Evolutionary conservation across 1,140 invertebrate species (phyloP), one percentile per base, ranked within the genome.

Genomic region (Ceratina australensis): DNA sequence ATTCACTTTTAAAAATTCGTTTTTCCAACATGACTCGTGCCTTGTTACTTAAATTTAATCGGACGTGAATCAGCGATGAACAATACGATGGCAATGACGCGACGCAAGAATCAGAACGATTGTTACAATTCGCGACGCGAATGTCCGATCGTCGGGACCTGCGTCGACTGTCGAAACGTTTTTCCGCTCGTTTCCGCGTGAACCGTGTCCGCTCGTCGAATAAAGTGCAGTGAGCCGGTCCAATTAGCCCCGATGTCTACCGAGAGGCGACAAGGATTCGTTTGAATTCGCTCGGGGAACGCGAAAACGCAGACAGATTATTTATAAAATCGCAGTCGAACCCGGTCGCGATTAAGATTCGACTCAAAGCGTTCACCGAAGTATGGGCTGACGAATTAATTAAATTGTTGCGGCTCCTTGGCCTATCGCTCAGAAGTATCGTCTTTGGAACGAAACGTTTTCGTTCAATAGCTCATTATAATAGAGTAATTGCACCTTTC

Each of bases 101-200:
- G 18, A 33, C 5, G 28, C 33, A 42, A 42, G 33, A 60, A 50
- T 68, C 56, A 3, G 20, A 13, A 60, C 26, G 42, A 22, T 24
- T 26, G 13, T n/a, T 16, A n/a, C 15, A 73, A 81, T 73, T 68
- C 68, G 22, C n/a, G 24, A 0, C 20, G 52, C 49, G 64, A 67
- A 71, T 56, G 50, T 33, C 28, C 59, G 67, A 61, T 74, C 42
- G 56, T 26, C 16, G 22, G 50, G 42, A 71, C 57, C 61, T 80
- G 81, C 12, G 56, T 56, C 26, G 66, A 42, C 59, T 69, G 50
- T 72, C 66, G 59, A 83, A 79, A n/a, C 56, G 80, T 73, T 71
- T 54, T 60, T 50, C 16, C 26, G 52, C 52, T 72, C 24, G 54
- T 69, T 76, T 42, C 60, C 63, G 52, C 42, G 57, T 63, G 76